Evolutionary conservation across 2,888 invertebrate genomes (phyloP), one percentile per base, ranked within the genome.

Genomic region (Euplexia lucipara): DNA sequence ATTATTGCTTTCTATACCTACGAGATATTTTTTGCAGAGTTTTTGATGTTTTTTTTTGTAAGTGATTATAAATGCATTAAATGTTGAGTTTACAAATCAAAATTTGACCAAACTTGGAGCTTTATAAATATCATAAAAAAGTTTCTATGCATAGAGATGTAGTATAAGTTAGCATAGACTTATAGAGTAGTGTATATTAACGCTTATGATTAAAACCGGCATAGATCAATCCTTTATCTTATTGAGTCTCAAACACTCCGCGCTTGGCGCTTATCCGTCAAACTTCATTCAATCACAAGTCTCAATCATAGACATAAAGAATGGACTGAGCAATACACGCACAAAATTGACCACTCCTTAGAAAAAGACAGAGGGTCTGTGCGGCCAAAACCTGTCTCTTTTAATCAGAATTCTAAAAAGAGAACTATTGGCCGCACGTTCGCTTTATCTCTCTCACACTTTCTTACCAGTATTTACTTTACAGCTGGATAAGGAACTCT

Each of bases 131-230:
- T 41, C 14, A 41, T 45, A n/a, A 34, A 45, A 65, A 53, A 41
- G 0, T 42, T 69, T 41, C 53, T 64, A 59, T 26, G 7, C 14
- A 42, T 30, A 42, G n/a, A 10, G 44, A 26, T 32, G 20, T n/a
- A 35, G 26, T 9, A 18, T 53, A 8, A 26, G 26, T 26, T 26
- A 26, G 26, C 9, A 41, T 4, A 70, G 9, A 48, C 12, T 2
- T n/a, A 26, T 30, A 45, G 0, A 48, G 14, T 20, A 30, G 20
- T 35, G 22, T 56, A 53, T 49, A 52, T 26, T 52, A 57, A 48
- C 8, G 12, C 56, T 68, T 75, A 68, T 48, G 14, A 59, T 35
- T 71, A 39, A 53, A 68, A 49, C 68, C 69, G 60, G 44, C 56
- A 35, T 37, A 48, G n/a, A 67, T 45, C 39, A 35, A 45, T 44